Base-by-base conservation (phyloP, 2,888 invertebrate species). In the Lucinisca nassula region DNA sequence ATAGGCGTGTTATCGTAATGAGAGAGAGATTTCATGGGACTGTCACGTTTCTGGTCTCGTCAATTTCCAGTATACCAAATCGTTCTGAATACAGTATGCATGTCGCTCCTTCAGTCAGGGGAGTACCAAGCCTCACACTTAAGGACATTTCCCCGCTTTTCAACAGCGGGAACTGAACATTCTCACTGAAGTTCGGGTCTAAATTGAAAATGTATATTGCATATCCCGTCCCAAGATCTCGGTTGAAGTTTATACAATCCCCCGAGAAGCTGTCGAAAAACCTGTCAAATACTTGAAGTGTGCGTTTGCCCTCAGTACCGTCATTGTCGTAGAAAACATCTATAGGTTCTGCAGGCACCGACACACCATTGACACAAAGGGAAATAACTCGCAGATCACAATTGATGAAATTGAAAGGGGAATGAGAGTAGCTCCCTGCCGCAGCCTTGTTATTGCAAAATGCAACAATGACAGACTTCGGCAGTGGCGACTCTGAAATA, bases 131-230 rank as follows among this genome's bases (percentile, higher is more conserved):
- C n/a, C 24, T 40, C 4, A 40, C 73, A 24, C 24, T 37, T 55
- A 79, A 35, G 17, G 79, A 79, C 37, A 79, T 58, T 79, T 58
- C 67, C 40, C 67, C 79, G n/a, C 67, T 38, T 14, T 61, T 78
- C 37, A 61, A 27, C 10, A 79, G 79, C n/a, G 61, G 61, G 67
- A 79, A 79, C 32, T 79, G 79, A 40, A 79, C 38, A 17, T 32
- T 35, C 30, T 61, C 45, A 40, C 67, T 61, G 24, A 67, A 37
- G 10, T 45, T 40, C 4, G 61, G 79, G 30, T 58, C 61, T 17
- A 79, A 37, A 40, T 67, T 61, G 40, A 79, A 79, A 2, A 79
- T 45, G 45, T 73, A 73, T 14, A 73, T 24, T 10, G 73, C 73
- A 21, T 40, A 40, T 35, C 73, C 73, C 38, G 35, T 40, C 37